These are phyloP conservation scores for Clarias batrachus DNA, from an alignment of 2,113 vertebrate genomes.

Conservation along the genomic window DNA sequence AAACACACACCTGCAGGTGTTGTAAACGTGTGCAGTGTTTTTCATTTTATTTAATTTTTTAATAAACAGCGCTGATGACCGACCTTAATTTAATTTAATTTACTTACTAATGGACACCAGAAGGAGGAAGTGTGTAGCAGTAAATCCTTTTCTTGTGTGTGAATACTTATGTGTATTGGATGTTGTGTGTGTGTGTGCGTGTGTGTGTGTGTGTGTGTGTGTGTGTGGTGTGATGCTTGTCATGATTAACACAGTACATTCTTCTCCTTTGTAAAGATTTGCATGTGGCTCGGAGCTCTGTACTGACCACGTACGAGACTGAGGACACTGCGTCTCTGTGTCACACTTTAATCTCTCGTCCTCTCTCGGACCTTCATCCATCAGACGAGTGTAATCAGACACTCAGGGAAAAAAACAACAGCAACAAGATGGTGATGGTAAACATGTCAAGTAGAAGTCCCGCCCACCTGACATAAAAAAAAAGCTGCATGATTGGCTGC, in stretches of 20 bases:
- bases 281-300: neutral
- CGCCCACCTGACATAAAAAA: neutral
- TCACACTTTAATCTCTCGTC: neutral
- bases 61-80: neutral
- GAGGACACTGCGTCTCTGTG: neutral
- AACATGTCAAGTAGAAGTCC: neutral
- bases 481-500: neutral
- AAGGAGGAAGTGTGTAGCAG: neutral
- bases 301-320: neutral
- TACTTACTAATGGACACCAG: neutral
- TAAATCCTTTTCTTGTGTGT: neutral
- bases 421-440: neutral
- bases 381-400: neutral
- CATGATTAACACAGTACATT: neutral
- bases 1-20: neutral
- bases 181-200: neutral
- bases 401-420: neutral
- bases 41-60: neutral
- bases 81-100: neutral
- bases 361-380: neutral
- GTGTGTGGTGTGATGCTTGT: neutral
- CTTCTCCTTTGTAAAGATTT: neutral
- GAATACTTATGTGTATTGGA: neutral
- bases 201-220: neutral
- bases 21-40: neutral